Evolutionary conservation across 2,888 invertebrate species (phyloP).

Genomic region (Platycheirus albimanus): DNA sequence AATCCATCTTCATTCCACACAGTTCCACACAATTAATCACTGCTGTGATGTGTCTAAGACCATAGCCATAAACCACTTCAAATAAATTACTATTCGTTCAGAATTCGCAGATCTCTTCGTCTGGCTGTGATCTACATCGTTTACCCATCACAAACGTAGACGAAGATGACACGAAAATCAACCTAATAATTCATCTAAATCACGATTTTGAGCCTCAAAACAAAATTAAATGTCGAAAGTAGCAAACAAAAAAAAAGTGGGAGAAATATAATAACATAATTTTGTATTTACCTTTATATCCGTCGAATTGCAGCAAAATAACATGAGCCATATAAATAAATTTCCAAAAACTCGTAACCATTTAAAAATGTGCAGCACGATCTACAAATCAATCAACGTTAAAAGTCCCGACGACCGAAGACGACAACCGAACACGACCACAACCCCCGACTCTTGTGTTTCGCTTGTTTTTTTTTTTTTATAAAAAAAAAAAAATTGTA

Average conservation of each 20-base stretch:
- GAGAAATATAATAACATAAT: slow-evolving; percentile 6
- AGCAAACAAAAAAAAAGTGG: slow-evolving; percentile 14
- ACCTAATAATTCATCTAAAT: slow-evolving; percentile 60
- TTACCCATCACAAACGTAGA: no score
- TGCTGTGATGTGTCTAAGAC: neutral
- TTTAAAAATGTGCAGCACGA: slow-evolving; percentile 73
- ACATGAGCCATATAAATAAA: slow-evolving; percentile 56
- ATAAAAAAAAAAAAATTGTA: neutral
- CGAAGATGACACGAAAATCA: slow-evolving; percentile 50
- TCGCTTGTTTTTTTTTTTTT: slow-evolving; percentile 31
- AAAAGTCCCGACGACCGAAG: slow-evolving; percentile 21
- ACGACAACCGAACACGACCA: slow-evolving; percentile 37
- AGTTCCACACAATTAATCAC: slow-evolving; percentile 10
- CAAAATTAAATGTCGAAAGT: no score
- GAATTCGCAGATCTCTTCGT: no score
- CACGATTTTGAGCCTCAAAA: slow-evolving; percentile 56
- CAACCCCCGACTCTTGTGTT: slow-evolving; percentile 50
- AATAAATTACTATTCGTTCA: slow-evolving; percentile 27
- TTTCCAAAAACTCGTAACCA: slow-evolving; percentile 72
- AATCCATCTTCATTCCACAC: slow-evolving; percentile 19
- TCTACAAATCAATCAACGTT: slow-evolving; percentile 71
- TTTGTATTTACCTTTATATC: slow-evolving; percentile 67
- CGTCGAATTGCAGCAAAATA: slow-evolving; percentile 54
- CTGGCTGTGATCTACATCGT: slow-evolving; percentile 52
- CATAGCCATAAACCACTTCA: slow-evolving; percentile 14